phyloP scores from a whole-genome alignment of 2,113 vertebrate genomes.

The Tympanuchus pallidicinctus region DNA sequence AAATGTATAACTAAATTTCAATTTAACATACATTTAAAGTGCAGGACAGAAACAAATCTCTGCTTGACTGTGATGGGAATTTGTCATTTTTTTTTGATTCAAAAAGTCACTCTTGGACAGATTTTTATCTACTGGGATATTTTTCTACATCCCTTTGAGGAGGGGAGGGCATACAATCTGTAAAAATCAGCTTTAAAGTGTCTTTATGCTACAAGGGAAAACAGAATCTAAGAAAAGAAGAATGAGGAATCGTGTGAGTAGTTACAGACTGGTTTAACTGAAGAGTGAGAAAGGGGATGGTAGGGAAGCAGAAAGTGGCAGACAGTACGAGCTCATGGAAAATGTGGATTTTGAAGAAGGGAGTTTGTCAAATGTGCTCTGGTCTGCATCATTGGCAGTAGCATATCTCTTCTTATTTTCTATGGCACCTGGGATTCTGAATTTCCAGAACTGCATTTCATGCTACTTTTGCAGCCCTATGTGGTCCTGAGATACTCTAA shows the following conservation, averaged over 20 bases:
- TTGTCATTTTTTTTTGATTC: neutral
- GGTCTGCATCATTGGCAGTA: neutral
- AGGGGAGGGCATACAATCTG: neutral
- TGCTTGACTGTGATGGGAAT: neutral
- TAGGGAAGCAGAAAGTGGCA: neutral
- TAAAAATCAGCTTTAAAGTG: neutral
- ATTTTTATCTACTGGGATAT: neutral
- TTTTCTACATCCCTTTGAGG: neutral
- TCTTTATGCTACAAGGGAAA: neutral
- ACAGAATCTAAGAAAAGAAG: neutral
- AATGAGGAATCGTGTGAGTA: neutral
- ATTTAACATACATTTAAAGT: neutral
- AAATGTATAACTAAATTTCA: neutral
- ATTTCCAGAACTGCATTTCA: neutral
- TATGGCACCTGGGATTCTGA: neutral
- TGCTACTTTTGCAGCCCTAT: neutral
- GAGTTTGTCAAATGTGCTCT: neutral
- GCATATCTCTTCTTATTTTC: neutral
- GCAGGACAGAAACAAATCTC: neutral
- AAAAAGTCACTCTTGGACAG: neutral
- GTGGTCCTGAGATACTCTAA: neutral
- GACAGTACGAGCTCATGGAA: neutral
- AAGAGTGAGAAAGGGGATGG: neutral
- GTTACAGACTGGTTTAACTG: neutral
- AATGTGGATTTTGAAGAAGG: neutral